Base-by-base conservation (phyloP, 2,797 vertebrate species). In the Meriones psammophilus region DNA sequence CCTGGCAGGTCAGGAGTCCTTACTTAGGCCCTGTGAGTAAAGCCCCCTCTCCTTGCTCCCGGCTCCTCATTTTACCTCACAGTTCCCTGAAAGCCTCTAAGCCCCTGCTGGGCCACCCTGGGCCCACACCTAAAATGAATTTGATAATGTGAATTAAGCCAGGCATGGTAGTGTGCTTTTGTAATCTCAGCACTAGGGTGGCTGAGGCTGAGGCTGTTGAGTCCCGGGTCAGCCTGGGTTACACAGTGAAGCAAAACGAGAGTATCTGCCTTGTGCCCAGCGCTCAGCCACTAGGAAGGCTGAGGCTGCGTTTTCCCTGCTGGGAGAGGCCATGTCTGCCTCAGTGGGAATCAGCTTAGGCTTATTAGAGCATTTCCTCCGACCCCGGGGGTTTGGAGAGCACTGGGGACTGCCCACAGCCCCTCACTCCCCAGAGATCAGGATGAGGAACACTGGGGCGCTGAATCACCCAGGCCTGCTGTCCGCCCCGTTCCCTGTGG, bases 51-150 rank as follows among this genome's bases (percentile, higher is more conserved):
- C 36, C 33, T 50, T 50, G 50, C 50, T 87, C 39, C 8, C 9
- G 26, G 78, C 74, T 78, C 73, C 73, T 20, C 79, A 39, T 46
- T 36, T 22, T 56, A 24, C 62, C 36, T 94, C 54, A 30, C 68
- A 74, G 50, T 86, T 93, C 39, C 80, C 85, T 71, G 30, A 73
- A 93, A 93, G 71, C 30, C 84, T 79, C 39, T 10, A 76, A 76
- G 62, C 91, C 30, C 69, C 80, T 89, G 18, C 69, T 76, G 74
- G 50, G 66, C 20, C 88, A 96, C 18, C 74, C 84, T 68, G 77
- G 36, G 20, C 56, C 56, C 46, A 56, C 69, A 30, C 33, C 50
- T 74, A 77, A 89, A 73, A 66, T 87, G 58, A 39, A 26, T 79
- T 54, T 46, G 84, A 60, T 85, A 68, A 77, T n/a, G 64, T 46